Evolutionary conservation across 2,797 vertebrate genomes (phyloP).

Genomic region (Scleropages formosus): DNA sequence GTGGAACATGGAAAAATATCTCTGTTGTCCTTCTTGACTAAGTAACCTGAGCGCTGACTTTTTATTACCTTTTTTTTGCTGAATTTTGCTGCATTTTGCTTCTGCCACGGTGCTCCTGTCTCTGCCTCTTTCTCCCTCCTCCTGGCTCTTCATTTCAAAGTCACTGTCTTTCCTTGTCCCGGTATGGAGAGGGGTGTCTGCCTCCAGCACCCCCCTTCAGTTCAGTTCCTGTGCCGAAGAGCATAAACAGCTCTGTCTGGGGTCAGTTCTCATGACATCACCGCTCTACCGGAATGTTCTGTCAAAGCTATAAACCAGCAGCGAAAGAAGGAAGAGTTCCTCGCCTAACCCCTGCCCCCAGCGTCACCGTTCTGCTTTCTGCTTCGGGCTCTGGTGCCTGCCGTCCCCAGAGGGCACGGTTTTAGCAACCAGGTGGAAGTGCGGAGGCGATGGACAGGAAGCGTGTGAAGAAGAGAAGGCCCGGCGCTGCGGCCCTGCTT

Average conservation of each 20-base stretch:
- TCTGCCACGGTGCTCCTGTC: neutral
- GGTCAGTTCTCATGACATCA: constrained; percentile 30
- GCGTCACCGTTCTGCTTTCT: neutral
- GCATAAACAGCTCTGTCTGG: constrained; percentile 25
- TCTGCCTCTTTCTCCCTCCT: no score
- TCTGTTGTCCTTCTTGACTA: no score
- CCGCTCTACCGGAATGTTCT: constrained; percentile 15
- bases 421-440: constrained; percentile 11
- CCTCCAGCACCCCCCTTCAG: neutral
- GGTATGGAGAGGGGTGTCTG: neutral
- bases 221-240: constrained; percentile 23
- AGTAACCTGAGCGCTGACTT: no score
- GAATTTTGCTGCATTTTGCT: neutral
- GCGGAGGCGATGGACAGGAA: neutral
- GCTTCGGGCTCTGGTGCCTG: neutral
- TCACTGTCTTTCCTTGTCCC: neutral
- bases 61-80: neutral
- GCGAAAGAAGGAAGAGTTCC: constrained; percentile 10
- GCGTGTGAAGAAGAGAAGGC: neutral
- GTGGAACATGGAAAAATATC: no score
- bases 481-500: neutral
- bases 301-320: constrained; percentile 14
- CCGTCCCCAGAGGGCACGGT: constrained; percentile 8
- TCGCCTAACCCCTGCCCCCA: neutral
- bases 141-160: neutral